Percentiles rank a stretch among this genome's conserved stretches.
phyloP scores from a whole-genome alignment of 2,113 vertebrate genomes.

The Arizona elegans region DNA sequence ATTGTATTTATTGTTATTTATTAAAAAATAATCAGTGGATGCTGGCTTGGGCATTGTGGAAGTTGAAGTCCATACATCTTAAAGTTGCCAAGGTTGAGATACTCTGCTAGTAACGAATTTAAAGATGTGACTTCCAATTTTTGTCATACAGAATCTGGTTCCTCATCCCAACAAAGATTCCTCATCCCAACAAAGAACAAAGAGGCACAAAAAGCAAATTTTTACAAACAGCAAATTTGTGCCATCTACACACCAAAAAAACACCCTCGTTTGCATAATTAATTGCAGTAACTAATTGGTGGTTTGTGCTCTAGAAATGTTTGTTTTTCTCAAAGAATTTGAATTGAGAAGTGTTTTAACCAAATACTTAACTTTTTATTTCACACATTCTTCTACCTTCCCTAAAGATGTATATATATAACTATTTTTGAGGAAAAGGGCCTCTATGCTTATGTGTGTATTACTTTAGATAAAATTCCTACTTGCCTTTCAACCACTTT shows the following conservation, averaged over 20 bases:
- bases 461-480: not conserved
- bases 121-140: not conserved
- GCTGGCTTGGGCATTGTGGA: not conserved
- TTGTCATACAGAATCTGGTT: not conserved
- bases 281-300: not conserved
- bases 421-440: not conserved
- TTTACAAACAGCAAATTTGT: not conserved
- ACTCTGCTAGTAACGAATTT: not conserved
- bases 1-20: not conserved
- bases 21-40: not conserved
- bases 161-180: not conserved
- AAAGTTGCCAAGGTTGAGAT: not conserved
- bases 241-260: not conserved
- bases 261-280: not conserved
- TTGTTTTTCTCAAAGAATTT: not conserved
- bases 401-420: not conserved
- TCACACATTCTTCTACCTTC: not conserved
- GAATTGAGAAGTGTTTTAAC: not conserved
- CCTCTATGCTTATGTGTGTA: not conserved
- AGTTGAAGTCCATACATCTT: not conserved
- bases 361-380: not conserved
- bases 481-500: not conserved
- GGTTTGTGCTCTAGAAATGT: not conserved
- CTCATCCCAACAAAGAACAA: not conserved
- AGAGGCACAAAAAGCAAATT: not conserved